These are phyloP conservation scores for Stegodyphus dumicola DNA, from an alignment of 1,140 invertebrate species.

Conservation along the genomic window DNA sequence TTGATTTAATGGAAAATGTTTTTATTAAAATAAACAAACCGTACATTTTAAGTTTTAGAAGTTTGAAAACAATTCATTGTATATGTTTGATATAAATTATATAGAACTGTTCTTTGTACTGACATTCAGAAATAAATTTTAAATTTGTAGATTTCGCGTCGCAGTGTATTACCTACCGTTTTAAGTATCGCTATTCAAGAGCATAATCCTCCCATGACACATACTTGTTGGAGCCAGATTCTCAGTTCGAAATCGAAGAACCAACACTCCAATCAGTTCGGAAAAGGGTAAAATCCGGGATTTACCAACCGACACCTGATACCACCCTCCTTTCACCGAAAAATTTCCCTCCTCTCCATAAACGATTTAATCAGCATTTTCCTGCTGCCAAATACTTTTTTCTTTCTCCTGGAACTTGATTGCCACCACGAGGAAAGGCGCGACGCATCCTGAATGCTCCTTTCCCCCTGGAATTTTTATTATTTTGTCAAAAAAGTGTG, in stretches of 20 bases:
- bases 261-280: conserved; percentile 24
- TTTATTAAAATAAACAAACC: too few species aligned
- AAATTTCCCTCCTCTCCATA: conserved; percentile 13
- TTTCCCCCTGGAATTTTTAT: neutral
- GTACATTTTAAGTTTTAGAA: too few species aligned
- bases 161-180: too few species aligned
- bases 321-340: neutral
- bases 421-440: neutral
- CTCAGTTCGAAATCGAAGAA: conserved; percentile 1
- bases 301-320: too few species aligned
- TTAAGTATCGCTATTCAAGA: neutral
- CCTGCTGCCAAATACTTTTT: neutral
- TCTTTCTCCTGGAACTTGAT: neutral
- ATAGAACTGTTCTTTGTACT: too few species aligned
- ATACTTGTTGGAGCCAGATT: neutral
- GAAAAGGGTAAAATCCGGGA: conserved; percentile 5
- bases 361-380: conserved; percentile 40
- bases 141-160: too few species aligned
- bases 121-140: too few species aligned
- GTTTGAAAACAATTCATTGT: too few species aligned
- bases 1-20: too few species aligned
- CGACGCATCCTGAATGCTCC: neutral
- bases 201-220: neutral
- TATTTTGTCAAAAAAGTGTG: too few species aligned
- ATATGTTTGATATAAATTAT: too few species aligned